Base-by-base conservation (phyloP, 1,140 invertebrate species). In the Brachionus rubens region DNA sequence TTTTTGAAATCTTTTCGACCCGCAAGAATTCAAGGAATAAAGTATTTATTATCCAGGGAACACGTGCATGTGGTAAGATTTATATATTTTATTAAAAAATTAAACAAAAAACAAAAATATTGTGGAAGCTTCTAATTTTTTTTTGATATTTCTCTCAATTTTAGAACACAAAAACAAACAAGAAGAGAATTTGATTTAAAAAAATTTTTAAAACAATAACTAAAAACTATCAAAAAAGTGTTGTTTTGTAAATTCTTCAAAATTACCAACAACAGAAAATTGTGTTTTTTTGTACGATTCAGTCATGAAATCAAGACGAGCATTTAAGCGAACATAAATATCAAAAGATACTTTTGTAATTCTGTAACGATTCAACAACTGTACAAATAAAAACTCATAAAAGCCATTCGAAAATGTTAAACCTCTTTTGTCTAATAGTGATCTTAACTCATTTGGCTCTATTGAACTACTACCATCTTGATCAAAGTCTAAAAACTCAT, bases 401-500 rank as follows among this genome's bases (percentile, higher is more conserved):
- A 50, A 47, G 3, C 9, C 5, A 26, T 14, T 1, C 3, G 41
- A n/a, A 36, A 70, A 30, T 19, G 28, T 19, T 3, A 26, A 70
- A 5, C 65, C 65, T 50, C 30, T 70, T 12, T 10, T 46, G 12
- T 14, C 9, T 5, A 70, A 33, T n/a, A 50, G 16, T 14, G 19
- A 28, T 26, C 14, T 47, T n/a, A 70, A 19, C 40, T 70, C 65
- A 30, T n/a, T 28, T 9, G 33, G 21, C 6, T 46, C 65, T 6
- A 70, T 70, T 26, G 47, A 30, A 14, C 33, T 24, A 46, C 65
- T 70, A 30, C 9, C 10, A 30, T 70, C 65, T 70, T 47, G 12
- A 16, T 70, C 65, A 46, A 43, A 9, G 65, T 70, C 65, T 16
- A 70, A 70, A 50, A 70, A 70, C 24, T 70, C 40, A 19, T 70